Evolutionary conservation across 2,888 invertebrate species (phyloP).

Genomic region (Apoderus coryli): DNA sequence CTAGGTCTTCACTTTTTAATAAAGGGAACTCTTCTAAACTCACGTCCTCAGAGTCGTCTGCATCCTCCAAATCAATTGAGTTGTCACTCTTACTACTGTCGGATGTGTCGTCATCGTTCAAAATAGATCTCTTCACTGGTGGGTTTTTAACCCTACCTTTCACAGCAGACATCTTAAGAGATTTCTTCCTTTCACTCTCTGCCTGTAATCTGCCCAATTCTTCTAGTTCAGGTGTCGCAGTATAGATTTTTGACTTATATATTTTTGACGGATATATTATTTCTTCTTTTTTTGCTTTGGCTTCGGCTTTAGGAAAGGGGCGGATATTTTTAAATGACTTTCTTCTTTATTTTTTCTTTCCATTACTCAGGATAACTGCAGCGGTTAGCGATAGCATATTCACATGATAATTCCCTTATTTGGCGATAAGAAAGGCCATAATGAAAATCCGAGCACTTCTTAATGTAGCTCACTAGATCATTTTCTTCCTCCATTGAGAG

Average conservation of each 20-base stretch:
- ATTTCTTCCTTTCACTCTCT: slow-evolving; percentile 6
- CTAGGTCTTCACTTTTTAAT: slow-evolving; percentile 6
- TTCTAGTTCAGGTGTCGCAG: slow-evolving; percentile 2
- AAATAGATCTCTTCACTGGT: slow-evolving; percentile 5
- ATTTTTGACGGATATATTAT: too few relatives aligned
- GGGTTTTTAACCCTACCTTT: slow-evolving; percentile 5
- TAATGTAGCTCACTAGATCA: slow-evolving; percentile 16
- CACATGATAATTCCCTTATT: slow-evolving; percentile 15
- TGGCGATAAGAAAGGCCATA: slow-evolving; percentile 18
- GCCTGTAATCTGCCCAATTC: slow-evolving; percentile 7
- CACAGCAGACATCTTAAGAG: slow-evolving; percentile 4
- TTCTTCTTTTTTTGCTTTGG: too few relatives aligned
- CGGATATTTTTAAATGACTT: too few relatives aligned
- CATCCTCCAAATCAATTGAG: slow-evolving; percentile 2
- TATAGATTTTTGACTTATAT: too few relatives aligned
- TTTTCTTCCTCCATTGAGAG: slow-evolving; percentile 17
- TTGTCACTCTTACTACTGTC: neutral
- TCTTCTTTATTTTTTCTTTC: too few relatives aligned
- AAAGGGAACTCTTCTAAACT: slow-evolving; percentile 3
- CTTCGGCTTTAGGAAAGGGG: too few relatives aligned
- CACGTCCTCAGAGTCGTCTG: slow-evolving; percentile 4
- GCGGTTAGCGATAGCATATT: slow-evolving; percentile 16
- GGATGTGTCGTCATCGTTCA: slow-evolving; percentile 3
- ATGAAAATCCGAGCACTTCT: slow-evolving; percentile 18
- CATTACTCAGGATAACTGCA: slow-evolving; percentile 12